Evolutionary conservation across 2,113 vertebrate species (phyloP).

Genomic region (Clarias gariepinus): DNA sequence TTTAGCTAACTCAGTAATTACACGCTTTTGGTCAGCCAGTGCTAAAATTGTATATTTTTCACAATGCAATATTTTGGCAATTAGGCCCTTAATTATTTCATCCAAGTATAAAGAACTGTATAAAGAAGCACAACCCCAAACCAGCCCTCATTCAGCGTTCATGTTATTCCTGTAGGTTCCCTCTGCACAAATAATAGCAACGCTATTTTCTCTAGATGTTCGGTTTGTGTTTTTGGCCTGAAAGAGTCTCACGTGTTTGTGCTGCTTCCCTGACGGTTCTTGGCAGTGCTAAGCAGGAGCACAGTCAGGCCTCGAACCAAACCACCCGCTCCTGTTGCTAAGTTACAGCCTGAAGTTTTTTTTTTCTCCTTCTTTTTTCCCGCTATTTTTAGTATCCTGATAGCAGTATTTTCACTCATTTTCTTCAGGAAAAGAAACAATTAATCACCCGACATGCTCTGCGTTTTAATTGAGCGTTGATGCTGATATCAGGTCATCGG

Average conservation of each 20-base stretch:
- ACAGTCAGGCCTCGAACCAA: constrained; percentile 72
- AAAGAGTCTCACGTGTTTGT: constrained; percentile 47
- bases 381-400: constrained; percentile 63
- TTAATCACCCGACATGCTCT: constrained; percentile 67
- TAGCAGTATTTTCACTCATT: constrained; percentile 54
- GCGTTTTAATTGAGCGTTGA: constrained; percentile 62
- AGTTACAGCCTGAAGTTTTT: constrained; percentile 76
- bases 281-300: constrained; percentile 55
- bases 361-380: constrained; percentile 48
- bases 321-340: constrained; percentile 77
- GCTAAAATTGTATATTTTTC: background rate
- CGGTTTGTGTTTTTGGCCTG: constrained; percentile 40
- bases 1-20: background rate
- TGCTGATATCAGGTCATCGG: constrained; percentile 21
- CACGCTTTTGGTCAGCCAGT: background rate
- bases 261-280: constrained; percentile 38
- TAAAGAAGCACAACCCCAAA: background rate
- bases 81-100: background rate
- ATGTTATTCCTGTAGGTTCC: background rate
- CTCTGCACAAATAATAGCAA: constrained; percentile 23
- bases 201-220: constrained; percentile 29
- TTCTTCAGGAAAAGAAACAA: constrained; percentile 73
- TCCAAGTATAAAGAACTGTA: background rate
- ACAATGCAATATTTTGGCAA: background rate
- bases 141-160: background rate